Conservation (phyloP, 2,797 vertebrate species). For the Graptemys geographica region DNA sequence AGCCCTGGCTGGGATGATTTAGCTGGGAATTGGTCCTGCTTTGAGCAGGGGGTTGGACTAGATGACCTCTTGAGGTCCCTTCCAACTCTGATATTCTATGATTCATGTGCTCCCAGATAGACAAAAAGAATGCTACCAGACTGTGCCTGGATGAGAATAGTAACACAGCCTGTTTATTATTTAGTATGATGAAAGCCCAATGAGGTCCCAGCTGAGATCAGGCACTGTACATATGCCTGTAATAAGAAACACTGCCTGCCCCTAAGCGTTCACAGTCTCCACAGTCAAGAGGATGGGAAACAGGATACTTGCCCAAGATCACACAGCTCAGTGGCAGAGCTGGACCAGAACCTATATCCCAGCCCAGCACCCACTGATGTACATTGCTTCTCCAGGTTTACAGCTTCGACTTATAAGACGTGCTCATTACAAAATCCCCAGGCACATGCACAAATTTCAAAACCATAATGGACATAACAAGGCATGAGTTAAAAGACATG, state of each 20-base stretch:
- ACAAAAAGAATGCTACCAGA: not conserved
- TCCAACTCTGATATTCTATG: no score
- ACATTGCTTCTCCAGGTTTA: not conserved
- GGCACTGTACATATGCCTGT: not conserved
- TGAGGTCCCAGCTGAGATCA: not conserved
- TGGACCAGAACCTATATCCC: not conserved
- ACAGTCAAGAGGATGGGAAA: not conserved
- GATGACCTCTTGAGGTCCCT: no score
- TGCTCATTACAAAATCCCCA: not conserved
- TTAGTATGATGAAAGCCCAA: not conserved
- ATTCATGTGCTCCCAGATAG: rapidly evolving
- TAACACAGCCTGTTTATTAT: not conserved
- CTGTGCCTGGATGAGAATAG: not conserved
- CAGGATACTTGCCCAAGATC: not conserved
- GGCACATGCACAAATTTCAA: not conserved
- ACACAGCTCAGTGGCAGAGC: not conserved
- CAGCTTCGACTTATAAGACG: not conserved
- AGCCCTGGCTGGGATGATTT: no score
- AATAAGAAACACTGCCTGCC: not conserved
- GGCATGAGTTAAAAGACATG: not conserved
- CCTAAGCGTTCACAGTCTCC: not conserved
- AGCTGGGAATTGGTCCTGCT: no score
- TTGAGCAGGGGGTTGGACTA: no score
- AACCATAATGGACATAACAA: not conserved
- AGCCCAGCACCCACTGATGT: not conserved